These are phyloP conservation scores for Phylloscopus trochiloides DNA, from an alignment of 2,113 vertebrate genomes.

Conservation along the genomic window DNA sequence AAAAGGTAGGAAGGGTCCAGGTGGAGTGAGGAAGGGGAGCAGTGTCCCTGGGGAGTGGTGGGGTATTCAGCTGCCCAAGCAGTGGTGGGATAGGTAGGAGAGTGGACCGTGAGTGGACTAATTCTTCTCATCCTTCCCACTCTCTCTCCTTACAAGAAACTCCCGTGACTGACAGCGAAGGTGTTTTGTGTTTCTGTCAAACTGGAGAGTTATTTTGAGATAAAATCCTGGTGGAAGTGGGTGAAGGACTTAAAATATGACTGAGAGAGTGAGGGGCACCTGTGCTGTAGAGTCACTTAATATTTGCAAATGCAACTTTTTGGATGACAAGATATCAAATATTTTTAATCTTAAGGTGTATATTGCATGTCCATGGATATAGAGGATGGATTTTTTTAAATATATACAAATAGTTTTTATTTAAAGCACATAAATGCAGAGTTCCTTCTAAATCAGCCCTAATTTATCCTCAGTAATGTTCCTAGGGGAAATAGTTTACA, in stretches of 20 bases:
- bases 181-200: neutral
- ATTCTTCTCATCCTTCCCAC: neutral
- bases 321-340: neutral
- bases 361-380: neutral
- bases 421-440: neutral
- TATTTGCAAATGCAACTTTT: neutral
- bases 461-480: neutral
- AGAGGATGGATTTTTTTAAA: neutral
- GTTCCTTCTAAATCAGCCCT: neutral
- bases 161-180: neutral
- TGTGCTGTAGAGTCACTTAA: neutral
- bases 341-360: neutral
- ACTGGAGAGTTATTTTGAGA: neutral
- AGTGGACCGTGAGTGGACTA: accelerated
- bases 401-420: neutral
- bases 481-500: neutral
- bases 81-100: neutral
- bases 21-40: neutral
- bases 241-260: neutral
- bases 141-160: neutral
- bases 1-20: neutral
- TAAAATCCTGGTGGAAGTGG: neutral
- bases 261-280: neutral
- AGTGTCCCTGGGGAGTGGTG: neutral
- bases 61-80: neutral